phyloP scores from a whole-genome alignment of 2,888 invertebrate genomes.

The Drosophila neonasuta region DNA sequence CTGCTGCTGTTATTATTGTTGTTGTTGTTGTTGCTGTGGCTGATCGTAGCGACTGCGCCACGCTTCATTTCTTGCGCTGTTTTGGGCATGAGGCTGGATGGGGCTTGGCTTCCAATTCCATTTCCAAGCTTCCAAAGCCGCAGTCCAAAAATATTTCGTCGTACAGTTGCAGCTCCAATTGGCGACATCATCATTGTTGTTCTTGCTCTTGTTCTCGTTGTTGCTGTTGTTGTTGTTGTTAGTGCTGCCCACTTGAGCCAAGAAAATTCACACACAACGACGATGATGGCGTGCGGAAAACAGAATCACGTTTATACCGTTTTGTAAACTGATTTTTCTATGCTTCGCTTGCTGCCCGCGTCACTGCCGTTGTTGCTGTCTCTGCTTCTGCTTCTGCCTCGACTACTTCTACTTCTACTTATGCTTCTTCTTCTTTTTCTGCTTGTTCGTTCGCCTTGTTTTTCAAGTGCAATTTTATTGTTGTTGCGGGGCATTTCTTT shows the following conservation, averaged over 20 bases:
- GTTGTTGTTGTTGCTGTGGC: conserved; percentile 23
- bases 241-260: conserved; percentile 16
- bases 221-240: conserved; percentile 15
- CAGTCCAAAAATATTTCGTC: conserved; percentile 21
- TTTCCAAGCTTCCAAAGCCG: conserved; percentile 14
- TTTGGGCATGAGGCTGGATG: conserved; percentile 31
- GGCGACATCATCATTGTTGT: conserved; percentile 50
- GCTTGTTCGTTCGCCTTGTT: conserved; percentile 29
- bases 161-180: conserved; percentile 74
- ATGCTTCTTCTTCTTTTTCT: conserved; percentile 1
- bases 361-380: conserved; percentile 9
- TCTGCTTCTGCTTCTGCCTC: neutral
- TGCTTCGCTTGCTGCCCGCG: conserved; percentile 28
- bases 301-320: conserved; percentile 76
- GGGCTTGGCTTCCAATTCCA: conserved; percentile 47
- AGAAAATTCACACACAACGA: conserved; percentile 6
- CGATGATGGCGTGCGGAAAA: conserved; percentile 56
- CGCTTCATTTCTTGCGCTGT: conserved; percentile 69
- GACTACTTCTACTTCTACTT: conserved; percentile 5
- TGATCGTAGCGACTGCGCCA: conserved; percentile 58
- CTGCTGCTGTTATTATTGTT: neutral
- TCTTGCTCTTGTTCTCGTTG: neutral
- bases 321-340: conserved; percentile 74
- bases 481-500: conserved; percentile 46
- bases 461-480: conserved; percentile 72